A percentile compares a stretch with the other conserved stretches of the same genome.
phyloP scores from a whole-genome alignment of 2,113 vertebrate genomes.

The Cyprinodon tularosa region DNA sequence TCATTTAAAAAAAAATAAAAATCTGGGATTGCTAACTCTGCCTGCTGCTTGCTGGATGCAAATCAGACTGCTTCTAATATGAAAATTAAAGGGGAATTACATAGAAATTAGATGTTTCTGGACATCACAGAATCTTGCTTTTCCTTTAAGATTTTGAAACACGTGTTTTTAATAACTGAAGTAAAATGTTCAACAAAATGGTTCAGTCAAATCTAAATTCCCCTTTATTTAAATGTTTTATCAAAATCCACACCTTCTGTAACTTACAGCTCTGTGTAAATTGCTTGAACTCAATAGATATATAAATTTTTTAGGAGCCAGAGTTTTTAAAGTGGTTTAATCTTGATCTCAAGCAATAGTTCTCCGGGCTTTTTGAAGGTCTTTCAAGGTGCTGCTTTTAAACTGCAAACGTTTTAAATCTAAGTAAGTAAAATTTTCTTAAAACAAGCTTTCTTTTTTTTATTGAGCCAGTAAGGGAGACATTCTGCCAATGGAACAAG shows the following conservation, averaged over 20 bases:
- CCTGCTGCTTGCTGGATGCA: conserved; percentile 59
- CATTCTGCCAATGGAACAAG: no score
- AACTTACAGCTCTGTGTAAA: neutral
- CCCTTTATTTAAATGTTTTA: conserved; percentile 33
- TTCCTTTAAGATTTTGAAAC: neutral
- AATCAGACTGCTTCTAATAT: conserved; percentile 3
- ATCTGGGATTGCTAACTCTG: conserved; percentile 19
- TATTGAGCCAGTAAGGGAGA: no score
- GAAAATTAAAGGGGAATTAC: conserved; percentile 58
- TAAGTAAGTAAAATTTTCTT: no score
- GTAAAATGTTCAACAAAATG: neutral
- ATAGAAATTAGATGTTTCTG: neutral
- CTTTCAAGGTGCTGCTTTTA: neutral
- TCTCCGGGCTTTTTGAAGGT: neutral
- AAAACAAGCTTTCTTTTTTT: no score
- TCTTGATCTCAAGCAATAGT: neutral
- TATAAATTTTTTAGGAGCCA: neutral
- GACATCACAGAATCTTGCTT: neutral
- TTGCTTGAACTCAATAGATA: neutral
- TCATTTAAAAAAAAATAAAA: neutral
- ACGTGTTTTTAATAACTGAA: neutral
- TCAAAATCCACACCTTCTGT: no score
- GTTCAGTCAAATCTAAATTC: conserved; percentile 12
- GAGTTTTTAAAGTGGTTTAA: neutral
- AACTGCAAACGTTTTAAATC: no score